Evolutionary conservation across 2,113 vertebrate genomes (phyloP), one percentile per base, ranked within the genome.

Genomic region (Embiotoca jacksoni): DNA sequence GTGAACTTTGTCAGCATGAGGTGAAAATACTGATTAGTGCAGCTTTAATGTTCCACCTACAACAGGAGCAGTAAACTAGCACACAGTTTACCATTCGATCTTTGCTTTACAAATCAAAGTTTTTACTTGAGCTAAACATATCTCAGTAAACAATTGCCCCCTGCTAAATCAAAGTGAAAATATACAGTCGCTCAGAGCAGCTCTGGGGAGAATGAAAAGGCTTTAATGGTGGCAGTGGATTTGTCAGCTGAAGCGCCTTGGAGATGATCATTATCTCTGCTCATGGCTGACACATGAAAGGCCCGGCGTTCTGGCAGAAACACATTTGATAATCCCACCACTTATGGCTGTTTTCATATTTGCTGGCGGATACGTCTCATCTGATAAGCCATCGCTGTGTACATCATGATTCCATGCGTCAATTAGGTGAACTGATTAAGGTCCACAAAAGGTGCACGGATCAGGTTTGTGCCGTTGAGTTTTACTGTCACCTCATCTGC

Each of bases 191-290:
- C 55, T 68, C 37, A 50, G 68, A 84, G 65, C 78, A 65, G 75
- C 80, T 82, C 59, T 52, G 6, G 86, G 78, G 54, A 74, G 78
- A 84, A 59, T 33, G 77, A 81, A 81, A 23, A 61, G 54, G 61
- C 55, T 86, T 68, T 81, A 79, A 80, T 78, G 66, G 68, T 41
- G 83, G 44, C 63, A 14, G 61, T 80, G 66, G 71, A 69, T 87
- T 81, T 88, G 70, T 82, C 81, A 66, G 64, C 81, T 60, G 74
- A 59, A 82, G 74, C 59, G 50, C 72, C 83, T 82, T 53, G 56
- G 67, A 91, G 88, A 85, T 59, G 60, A 88, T 91, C 80, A 78
- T 93, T 90, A 89, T 87, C 86, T 85, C 59, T 16, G 69, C 72
- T 57, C 39, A 65, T 74, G 78, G 72, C 81, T 73, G 75, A 49